phyloP scores from a whole-genome alignment of 2,797 vertebrate genomes.

The Sternarchorhynchus goeldii region DNA sequence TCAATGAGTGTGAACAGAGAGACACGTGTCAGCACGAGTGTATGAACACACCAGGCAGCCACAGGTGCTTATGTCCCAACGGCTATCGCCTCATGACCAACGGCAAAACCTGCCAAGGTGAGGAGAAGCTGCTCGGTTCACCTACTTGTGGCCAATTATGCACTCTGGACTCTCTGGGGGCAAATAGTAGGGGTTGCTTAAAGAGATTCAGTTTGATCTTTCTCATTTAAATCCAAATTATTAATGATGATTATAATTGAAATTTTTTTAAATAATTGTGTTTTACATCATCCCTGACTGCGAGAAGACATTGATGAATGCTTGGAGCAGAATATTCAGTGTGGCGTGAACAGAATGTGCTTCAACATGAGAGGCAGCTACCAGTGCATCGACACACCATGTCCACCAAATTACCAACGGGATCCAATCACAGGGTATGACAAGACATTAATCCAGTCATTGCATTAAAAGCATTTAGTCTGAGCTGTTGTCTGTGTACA shows the following conservation, averaged over 20 bases:
- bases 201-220: not conserved
- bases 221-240: not conserved
- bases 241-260: not conserved
- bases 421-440: slow-evolving; percentile 82
- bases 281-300: slow-evolving; percentile 11
- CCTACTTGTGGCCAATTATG: too few relatives aligned
- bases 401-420: slow-evolving; percentile 89
- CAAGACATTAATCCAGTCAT: not conserved
- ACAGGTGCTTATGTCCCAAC: slow-evolving; percentile 86
- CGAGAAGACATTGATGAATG: slow-evolving; percentile 91
- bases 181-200: too few relatives aligned
- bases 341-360: slow-evolving; percentile 91
- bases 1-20: slow-evolving; percentile 91
- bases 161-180: too few relatives aligned
- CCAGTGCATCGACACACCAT: slow-evolving; percentile 94
- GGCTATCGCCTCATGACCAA: slow-evolving; percentile 91
- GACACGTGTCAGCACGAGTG: slow-evolving; percentile 94
- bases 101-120: slow-evolving; percentile 95
- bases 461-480: too few relatives aligned
- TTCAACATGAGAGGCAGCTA: slow-evolving; percentile 97
- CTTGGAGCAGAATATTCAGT: slow-evolving; percentile 86
- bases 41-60: slow-evolving; percentile 89
- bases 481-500: too few relatives aligned
- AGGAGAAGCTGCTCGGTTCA: not conserved
- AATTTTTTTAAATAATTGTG: not conserved